These are phyloP conservation scores for Acrocephalus scirpaceus DNA, from an alignment of 2,797 vertebrate genomes.

Conservation along the genomic window DNA sequence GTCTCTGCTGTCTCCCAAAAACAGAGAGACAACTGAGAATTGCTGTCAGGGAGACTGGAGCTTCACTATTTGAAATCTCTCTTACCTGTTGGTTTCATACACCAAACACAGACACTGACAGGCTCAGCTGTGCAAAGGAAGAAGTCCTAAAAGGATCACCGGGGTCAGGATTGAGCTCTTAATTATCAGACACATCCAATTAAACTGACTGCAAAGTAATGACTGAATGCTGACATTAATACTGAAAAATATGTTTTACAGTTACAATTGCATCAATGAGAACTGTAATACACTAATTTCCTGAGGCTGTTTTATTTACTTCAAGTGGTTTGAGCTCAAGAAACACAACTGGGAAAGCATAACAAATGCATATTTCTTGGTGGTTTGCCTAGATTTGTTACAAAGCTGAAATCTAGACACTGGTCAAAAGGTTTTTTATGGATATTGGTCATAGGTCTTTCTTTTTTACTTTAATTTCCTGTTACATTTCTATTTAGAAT, in stretches of 20 bases:
- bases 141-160: neutral
- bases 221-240: neutral
- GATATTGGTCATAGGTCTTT: conserved; percentile 25
- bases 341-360: conserved; percentile 11
- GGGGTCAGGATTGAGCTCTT: neutral
- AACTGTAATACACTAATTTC: neutral
- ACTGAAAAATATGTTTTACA: neutral
- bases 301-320: conserved; percentile 24
- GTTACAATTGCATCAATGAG: conserved; percentile 1
- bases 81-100: neutral
- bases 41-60: neutral
- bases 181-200: neutral
- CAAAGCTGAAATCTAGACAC: conserved; percentile 42
- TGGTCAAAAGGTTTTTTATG: conserved; percentile 42
- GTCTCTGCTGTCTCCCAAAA: neutral
- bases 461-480: conserved; percentile 61
- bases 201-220: neutral
- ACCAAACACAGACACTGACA: neutral
- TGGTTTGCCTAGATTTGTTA: conserved; percentile 36
- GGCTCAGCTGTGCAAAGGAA: neutral
- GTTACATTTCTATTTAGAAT: conserved; percentile 36
- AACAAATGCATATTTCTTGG: conserved; percentile 43
- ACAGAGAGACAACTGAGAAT: accelerated
- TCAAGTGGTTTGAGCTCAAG: neutral
- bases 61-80: neutral